Percentiles rank a stretch among this genome's conserved stretches.
Conservation (phyloP, 2,113 vertebrate species). For the Ursus arctos region DNA sequence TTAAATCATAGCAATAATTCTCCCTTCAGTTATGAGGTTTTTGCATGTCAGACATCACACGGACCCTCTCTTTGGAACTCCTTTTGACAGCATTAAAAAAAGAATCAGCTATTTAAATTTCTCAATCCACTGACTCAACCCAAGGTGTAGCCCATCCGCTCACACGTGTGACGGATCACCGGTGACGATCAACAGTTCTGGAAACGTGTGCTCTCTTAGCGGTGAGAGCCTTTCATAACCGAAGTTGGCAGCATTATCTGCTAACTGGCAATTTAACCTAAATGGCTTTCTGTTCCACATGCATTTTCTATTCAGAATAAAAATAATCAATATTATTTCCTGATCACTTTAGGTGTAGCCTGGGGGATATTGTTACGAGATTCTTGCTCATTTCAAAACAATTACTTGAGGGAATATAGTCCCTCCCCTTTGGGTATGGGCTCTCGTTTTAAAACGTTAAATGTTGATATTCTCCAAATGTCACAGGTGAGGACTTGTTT, state of each 20-base stretch:
- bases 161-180: not conserved
- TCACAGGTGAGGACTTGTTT: not conserved
- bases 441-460: not conserved
- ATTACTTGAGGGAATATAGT: not conserved
- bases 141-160: not conserved
- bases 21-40: not conserved
- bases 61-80: not conserved
- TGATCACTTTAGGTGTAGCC: not conserved
- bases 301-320: not conserved
- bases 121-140: not conserved
- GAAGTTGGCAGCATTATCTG: not conserved
- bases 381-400: not conserved
- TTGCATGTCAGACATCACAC: not conserved
- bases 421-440: not conserved
- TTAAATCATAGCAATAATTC: not conserved
- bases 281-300: not conserved
- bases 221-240: not conserved
- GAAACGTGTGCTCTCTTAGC: not conserved
- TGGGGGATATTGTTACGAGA: not conserved
- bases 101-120: not conserved
- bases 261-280: not conserved
- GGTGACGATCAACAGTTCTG: not conserved
- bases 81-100: not conserved
- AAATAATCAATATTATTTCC: slow-evolving; percentile 11
- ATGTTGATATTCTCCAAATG: not conserved